A percentile compares a stretch with the other conserved stretches of the same genome.
phyloP scores from a whole-genome alignment of 1,140 invertebrate genomes.

The Euschistus heros region DNA sequence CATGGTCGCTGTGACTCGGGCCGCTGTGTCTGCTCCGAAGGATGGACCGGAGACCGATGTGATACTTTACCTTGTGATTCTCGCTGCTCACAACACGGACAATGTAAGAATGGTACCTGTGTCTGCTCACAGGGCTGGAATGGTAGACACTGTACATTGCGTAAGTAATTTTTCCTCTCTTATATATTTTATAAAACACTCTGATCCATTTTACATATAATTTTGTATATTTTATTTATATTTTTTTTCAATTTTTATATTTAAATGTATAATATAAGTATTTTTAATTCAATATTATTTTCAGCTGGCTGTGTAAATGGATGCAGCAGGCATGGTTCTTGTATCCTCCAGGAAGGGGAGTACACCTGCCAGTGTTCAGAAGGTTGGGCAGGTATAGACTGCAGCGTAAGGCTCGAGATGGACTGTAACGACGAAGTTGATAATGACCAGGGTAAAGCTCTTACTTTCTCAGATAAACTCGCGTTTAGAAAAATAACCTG shows the following conservation, averaged over 20 bases:
- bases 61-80: constrained; percentile 78
- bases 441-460: constrained; percentile 82
- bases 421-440: constrained; percentile 89
- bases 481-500: no score
- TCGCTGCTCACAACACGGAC: constrained; percentile 89
- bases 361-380: constrained; percentile 83
- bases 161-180: constrained; percentile 53
- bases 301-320: constrained; percentile 89
- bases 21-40: constrained; percentile 74
- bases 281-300: constrained; percentile 28
- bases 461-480: not conserved
- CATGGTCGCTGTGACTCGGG: constrained; percentile 84
- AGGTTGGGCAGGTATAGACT: constrained; percentile 85
- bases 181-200: no score
- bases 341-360: constrained; percentile 69
- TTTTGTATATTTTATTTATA: no score
- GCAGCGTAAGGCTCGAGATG: constrained; percentile 81
- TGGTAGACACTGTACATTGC: constrained; percentile 86
- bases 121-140: constrained; percentile 96
- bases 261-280: no score
- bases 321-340: constrained; percentile 83
- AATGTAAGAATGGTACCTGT: constrained; percentile 95
- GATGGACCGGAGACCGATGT: constrained; percentile 85
- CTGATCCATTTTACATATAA: no score
- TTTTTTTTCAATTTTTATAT: no score